Evolutionary conservation across 2,888 invertebrate genomes (phyloP).

Genomic region (Caprella mutica): DNA sequence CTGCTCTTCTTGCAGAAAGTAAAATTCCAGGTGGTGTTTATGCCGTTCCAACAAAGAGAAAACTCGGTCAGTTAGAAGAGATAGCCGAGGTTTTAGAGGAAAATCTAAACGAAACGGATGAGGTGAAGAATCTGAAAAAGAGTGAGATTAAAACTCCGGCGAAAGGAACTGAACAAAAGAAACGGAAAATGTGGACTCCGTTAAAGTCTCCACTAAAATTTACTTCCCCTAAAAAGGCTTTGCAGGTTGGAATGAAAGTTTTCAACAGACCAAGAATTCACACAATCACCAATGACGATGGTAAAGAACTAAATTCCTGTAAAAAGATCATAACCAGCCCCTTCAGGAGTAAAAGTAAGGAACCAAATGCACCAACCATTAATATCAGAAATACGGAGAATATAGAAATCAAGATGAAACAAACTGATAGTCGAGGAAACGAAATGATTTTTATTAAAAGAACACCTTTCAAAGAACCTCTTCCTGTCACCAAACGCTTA

Average conservation of each 20-base stretch:
- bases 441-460: no score
- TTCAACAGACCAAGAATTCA: slow-evolving; percentile 30
- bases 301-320: neutral
- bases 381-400: neutral
- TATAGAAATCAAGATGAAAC: neutral
- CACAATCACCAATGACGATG: slow-evolving; percentile 28
- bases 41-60: no score
- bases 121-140: no score
- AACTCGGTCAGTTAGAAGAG: no score
- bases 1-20: no score
- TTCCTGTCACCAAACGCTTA: neutral
- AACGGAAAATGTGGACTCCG: slow-evolving; percentile 19
- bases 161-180: no score
- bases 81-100: no score
- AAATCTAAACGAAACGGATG: no score
- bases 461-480: neutral
- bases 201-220: slow-evolving; percentile 21
- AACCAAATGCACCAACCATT: slow-evolving; percentile 7
- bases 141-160: no score
- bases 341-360: slow-evolving; percentile 14
- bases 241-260: slow-evolving; percentile 30
- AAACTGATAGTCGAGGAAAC: neutral
- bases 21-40: no score
- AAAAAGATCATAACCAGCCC: slow-evolving; percentile 20
- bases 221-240: slow-evolving; percentile 22